Evolutionary conservation across 2,888 invertebrate genomes (phyloP), one percentile per base, ranked within the genome.

Genomic region (Germaria angustata): DNA sequence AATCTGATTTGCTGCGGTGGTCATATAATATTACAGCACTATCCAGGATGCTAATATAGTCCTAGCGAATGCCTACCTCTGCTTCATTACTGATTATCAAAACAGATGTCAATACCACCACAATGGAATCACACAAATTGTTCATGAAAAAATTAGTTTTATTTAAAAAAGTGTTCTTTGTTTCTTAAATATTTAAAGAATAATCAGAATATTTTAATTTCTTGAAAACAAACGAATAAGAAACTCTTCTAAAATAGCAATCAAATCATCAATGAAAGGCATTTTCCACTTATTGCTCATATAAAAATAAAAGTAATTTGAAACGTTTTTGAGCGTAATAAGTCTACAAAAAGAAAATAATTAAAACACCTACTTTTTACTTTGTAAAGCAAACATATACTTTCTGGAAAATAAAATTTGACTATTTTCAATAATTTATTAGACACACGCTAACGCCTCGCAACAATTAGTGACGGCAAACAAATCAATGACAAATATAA

Each of bases 361-460:
- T 63, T 77, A 63, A 81, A 53, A 73, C 78, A 66, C 78, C 63
- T 66, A 39, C 17, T 49, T 15, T 63, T 20, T 28, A 9, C 0
- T 49, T 44, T 11, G 1, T 9, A 65, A 34, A 32, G 13, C 0
- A 36, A 49, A 34, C 20, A 0, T 0, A 49, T 24, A 36, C 22
- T 17, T 2, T 0, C 20, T 39, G 2, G 34, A 17, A n/a, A 22
- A 36, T 11, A 28, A 53, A 39, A 53, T 61, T 4, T 20, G 44
- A 66, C 68, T 63, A 55, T 55, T 72, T 77, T 59, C 22, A 32
- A 73, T 69, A 73, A 81, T 78, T 81, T 81, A 81, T 81, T 68
- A 63, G 77, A 73, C 66, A 78, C n/a, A 72, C 55, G 55, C 41
- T 15, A 73, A 81, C 81, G 81, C 81, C 81, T 81, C 46, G 28